These are phyloP conservation scores for Drosophila ercepeae DNA, from an alignment of 1,140 invertebrate species.

Conservation along the genomic window DNA sequence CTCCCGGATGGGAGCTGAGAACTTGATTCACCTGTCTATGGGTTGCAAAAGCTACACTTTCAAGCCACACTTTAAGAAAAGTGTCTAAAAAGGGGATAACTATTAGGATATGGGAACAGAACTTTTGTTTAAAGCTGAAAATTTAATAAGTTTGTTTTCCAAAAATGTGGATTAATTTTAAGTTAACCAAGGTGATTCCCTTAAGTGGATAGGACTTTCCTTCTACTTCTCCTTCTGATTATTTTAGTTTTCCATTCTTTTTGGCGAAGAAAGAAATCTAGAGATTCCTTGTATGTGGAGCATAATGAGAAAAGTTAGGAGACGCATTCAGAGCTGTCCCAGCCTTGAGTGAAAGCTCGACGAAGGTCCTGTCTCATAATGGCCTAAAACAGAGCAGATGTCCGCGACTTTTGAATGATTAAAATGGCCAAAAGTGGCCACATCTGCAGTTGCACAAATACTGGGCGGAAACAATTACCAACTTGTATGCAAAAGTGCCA, in stretches of 20 bases:
- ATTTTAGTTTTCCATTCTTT: slow-evolving; percentile 35
- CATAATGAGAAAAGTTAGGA: slow-evolving; percentile 77
- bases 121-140: too few species aligned
- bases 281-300: slow-evolving; percentile 10
- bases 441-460: slow-evolving; percentile 51
- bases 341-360: slow-evolving; percentile 43
- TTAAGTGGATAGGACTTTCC: slow-evolving; percentile 38
- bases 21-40: slow-evolving; percentile 56
- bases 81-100: too few species aligned
- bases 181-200: too few species aligned
- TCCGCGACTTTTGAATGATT: slow-evolving; percentile 72
- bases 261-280: slow-evolving; percentile 32
- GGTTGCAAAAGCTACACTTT: slow-evolving; percentile 21
- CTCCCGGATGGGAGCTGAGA: slow-evolving; percentile 32
- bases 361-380: slow-evolving; percentile 17
- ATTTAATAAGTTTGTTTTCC: too few species aligned
- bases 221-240: slow-evolving; percentile 35
- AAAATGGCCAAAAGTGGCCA: slow-evolving; percentile 32
- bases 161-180: too few species aligned
- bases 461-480: slow-evolving; percentile 78
- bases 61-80: neutral
- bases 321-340: slow-evolving; percentile 55
- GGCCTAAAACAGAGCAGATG: slow-evolving; percentile 46
- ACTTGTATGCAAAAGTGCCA: slow-evolving; percentile 78
- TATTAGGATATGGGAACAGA: too few species aligned